A percentile compares a stretch with the other conserved stretches of the same genome.
phyloP scores from a whole-genome alignment of 2,113 vertebrate species.

The Carlito syrichta region DNA sequence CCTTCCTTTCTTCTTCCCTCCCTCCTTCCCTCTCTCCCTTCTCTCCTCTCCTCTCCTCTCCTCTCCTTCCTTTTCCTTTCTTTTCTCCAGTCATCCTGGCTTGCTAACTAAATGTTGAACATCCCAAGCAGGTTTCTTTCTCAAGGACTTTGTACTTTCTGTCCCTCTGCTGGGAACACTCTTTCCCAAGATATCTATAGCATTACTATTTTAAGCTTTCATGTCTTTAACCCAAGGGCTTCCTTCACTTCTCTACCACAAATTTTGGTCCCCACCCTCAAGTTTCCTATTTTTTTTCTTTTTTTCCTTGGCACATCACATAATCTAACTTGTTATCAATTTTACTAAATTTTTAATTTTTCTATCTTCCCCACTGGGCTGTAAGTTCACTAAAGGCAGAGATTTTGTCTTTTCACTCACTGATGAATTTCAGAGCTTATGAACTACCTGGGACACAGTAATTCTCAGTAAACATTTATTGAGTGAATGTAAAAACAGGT shows the following conservation, averaged over 20 bases:
- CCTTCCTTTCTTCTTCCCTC: too few species aligned
- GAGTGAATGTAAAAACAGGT: background rate
- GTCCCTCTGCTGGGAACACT: background rate
- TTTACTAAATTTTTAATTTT: background rate
- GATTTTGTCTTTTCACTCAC: background rate
- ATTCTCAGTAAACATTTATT: background rate
- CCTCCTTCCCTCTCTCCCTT: too few species aligned
- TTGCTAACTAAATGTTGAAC: background rate
- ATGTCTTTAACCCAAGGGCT: background rate
- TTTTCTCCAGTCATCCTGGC: background rate
- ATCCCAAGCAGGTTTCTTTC: background rate
- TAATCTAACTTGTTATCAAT: background rate
- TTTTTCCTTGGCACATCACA: background rate
- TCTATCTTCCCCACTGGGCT: background rate
- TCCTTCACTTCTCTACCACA: background rate
- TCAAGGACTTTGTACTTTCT: background rate
- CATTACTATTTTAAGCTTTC: background rate
- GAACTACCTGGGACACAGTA: background rate
- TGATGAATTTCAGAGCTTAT: background rate
- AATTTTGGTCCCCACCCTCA: background rate
- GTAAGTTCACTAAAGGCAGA: background rate
- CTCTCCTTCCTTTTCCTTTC: too few species aligned
- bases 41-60: too few species aligned
- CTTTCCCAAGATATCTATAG: background rate
- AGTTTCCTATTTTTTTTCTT: background rate